Evolutionary conservation across 2,113 vertebrate species (phyloP).

Genomic region (Platysternon megacephalum): DNA sequence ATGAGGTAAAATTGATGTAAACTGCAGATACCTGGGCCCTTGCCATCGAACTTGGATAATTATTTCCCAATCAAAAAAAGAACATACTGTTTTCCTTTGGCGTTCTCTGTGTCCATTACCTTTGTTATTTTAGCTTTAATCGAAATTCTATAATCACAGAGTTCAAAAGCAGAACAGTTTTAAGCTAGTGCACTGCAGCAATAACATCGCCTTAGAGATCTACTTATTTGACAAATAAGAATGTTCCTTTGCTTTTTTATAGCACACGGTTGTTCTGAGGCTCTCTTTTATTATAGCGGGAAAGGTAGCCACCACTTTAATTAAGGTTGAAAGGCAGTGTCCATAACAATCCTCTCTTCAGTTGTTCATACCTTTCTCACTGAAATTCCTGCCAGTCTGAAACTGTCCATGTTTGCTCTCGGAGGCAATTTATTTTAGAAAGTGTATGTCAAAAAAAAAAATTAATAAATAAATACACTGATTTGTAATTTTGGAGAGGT

Average conservation of each 20-base stretch:
- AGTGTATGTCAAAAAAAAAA: rapidly evolving
- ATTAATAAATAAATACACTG: not conserved
- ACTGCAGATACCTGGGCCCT: conserved; percentile 38
- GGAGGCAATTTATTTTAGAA: not conserved
- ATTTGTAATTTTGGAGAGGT: not conserved
- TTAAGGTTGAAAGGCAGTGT: not conserved
- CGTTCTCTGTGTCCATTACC: conserved; percentile 35
- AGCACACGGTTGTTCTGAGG: conserved; percentile 52
- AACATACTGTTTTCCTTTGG: conserved; percentile 52
- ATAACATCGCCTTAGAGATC: conserved; percentile 50
- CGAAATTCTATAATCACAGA: conserved; percentile 75
- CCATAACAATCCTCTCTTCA: not conserved
- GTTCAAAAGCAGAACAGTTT: conserved; percentile 68
- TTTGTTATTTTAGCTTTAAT: conserved; percentile 75
- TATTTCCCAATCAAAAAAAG: conserved; percentile 66
- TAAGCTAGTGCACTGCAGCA: conserved; percentile 61
- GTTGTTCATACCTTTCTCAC: not conserved
- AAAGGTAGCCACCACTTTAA: not conserved
- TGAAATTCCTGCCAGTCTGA: not conserved
- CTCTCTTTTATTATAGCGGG: conserved; percentile 2
- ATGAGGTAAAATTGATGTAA: conserved; percentile 61
- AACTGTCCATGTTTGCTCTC: not conserved
- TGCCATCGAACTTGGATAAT: conserved; percentile 53
- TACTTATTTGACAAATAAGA: conserved; percentile 44
- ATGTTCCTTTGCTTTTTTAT: conserved; percentile 65